Conservation (phyloP, 2,797 vertebrate species). For the Myotis daubentonii region DNA sequence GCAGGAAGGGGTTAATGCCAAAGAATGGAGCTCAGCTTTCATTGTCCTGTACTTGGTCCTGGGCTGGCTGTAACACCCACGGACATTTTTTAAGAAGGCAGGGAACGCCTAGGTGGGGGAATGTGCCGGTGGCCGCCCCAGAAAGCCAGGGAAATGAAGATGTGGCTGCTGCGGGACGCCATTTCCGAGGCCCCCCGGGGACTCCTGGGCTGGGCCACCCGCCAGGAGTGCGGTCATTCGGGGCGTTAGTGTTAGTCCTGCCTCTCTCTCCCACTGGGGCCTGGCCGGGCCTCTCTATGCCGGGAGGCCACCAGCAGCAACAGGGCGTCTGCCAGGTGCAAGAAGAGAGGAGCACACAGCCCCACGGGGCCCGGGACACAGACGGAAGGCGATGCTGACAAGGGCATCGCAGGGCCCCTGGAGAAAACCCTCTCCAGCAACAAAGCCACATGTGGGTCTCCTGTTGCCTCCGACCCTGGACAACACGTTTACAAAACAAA, state of each 20-base stretch:
- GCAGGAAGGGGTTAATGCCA: not conserved
- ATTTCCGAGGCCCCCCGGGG: rapidly evolving
- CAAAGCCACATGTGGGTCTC: not conserved
- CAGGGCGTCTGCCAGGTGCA: rapidly evolving
- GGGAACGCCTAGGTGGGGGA: rapidly evolving
- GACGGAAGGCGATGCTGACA: not conserved
- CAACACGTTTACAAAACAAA: too few species aligned
- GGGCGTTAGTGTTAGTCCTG: not conserved
- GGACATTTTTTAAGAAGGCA: not conserved
- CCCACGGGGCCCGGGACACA: not conserved
- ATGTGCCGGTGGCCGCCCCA: too few species aligned
- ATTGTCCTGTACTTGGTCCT: not conserved
- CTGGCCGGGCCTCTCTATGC: not conserved
- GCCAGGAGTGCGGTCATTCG: not conserved
- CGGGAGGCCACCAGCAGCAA: not conserved
- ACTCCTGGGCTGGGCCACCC: not conserved
- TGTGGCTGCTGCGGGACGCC: not conserved
- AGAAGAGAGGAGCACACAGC: too few species aligned
- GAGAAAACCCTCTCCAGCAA: not conserved
- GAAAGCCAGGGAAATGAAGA: rapidly evolving
- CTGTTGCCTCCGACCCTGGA: not conserved
- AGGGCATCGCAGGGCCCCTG: rapidly evolving
- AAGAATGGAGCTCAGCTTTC: not conserved
- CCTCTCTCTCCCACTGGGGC: not conserved
- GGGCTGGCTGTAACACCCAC: too few species aligned